These are phyloP conservation scores for Peucedramus taeniatus DNA, from an alignment of 2,113 vertebrate species.

Conservation along the genomic window DNA sequence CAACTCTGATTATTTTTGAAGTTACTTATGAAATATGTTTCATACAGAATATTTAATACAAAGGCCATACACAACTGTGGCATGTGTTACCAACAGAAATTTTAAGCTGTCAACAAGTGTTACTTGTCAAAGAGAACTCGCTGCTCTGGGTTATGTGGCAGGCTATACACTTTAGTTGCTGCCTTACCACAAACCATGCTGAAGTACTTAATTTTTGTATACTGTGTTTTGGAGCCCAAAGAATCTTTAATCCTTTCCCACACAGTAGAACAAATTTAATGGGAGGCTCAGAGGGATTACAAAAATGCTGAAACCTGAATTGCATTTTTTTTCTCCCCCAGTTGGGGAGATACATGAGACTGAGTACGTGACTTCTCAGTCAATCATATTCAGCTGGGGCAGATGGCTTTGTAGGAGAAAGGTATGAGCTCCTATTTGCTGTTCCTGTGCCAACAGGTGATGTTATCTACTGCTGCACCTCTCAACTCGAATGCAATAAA, in stretches of 20 bases:
- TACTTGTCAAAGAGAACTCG: not conserved
- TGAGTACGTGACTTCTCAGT: constrained; percentile 41
- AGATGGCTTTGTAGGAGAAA: not conserved
- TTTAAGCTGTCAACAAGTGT: constrained; percentile 5
- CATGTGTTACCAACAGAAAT: not conserved
- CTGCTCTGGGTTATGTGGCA: not conserved
- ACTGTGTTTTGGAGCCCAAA: constrained; percentile 31
- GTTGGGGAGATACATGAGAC: constrained; percentile 22
- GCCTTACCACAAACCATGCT: constrained; percentile 39
- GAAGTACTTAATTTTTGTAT: constrained; percentile 24
- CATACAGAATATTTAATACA: not conserved
- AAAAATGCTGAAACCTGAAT: constrained; percentile 59
- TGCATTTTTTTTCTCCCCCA: constrained; percentile 22
- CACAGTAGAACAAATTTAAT: constrained; percentile 48
- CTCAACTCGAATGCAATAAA: not conserved
- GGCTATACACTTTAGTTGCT: not conserved
- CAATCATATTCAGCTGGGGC: not conserved
- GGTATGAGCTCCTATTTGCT: not conserved
- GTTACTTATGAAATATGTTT: not conserved
- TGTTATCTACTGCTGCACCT: not conserved
- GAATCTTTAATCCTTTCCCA: constrained; percentile 57
- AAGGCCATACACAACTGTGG: not conserved
- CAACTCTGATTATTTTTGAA: not conserved
- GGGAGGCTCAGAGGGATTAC: constrained; percentile 57
- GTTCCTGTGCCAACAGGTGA: not conserved